These are phyloP conservation scores for Tinea semifulvella DNA, from an alignment of 2,888 invertebrate genomes.

Conservation along the genomic window DNA sequence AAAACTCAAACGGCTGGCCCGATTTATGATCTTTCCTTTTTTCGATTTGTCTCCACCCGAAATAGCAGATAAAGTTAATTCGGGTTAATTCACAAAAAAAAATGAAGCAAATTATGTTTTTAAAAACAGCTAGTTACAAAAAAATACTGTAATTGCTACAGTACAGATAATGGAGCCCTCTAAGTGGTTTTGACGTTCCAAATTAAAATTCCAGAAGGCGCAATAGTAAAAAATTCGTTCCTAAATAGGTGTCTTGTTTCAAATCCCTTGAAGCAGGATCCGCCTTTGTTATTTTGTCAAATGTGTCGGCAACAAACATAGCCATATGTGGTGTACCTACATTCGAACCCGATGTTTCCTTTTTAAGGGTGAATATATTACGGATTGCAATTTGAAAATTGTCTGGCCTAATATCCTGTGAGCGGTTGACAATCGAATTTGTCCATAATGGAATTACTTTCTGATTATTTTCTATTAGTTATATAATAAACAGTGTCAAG, in stretches of 20 bases:
- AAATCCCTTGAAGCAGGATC: slow-evolving; percentile 36
- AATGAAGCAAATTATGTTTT: too few species aligned
- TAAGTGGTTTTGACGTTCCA: too few species aligned
- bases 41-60: too few species aligned
- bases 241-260: slow-evolving; percentile 41
- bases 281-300: slow-evolving; percentile 30
- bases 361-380: slow-evolving; percentile 54
- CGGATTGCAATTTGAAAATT: slow-evolving; percentile 56
- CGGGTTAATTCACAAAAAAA: too few species aligned
- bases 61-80: too few species aligned
- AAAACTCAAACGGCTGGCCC: too few species aligned
- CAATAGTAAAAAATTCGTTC: too few species aligned
- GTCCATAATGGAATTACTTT: slow-evolving; percentile 42
- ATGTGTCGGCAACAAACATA: slow-evolving; percentile 37
- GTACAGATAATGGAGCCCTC: too few species aligned
- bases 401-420: slow-evolving; percentile 52
- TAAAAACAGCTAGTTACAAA: too few species aligned
- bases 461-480: slow-evolving; percentile 58
- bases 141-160: too few species aligned
- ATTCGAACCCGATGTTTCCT: slow-evolving; percentile 28
- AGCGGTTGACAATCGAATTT: slow-evolving; percentile 48
- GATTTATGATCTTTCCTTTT: too few species aligned
- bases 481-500: slow-evolving; percentile 38
- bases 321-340: slow-evolving; percentile 32
- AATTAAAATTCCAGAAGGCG: too few species aligned